A percentile compares a stretch with the other conserved stretches of the same genome.
Evolutionary conservation across 1,140 invertebrate genomes (phyloP).

Genomic region (Drosophila obscura): DNA sequence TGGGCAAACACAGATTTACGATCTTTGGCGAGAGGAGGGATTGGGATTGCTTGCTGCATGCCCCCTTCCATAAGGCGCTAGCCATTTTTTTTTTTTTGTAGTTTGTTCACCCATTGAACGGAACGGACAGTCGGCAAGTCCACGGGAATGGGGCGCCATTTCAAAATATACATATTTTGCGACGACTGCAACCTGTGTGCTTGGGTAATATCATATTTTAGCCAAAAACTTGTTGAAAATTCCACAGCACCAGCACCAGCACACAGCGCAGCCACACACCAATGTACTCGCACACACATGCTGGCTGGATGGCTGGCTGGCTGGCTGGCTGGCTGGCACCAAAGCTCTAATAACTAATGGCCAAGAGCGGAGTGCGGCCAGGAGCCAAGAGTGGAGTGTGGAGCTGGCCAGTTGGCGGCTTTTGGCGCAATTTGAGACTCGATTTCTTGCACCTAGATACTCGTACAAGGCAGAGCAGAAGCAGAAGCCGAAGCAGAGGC

Average conservation of each 20-base stretch:
- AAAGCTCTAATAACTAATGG: conserved; percentile 73
- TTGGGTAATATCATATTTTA: conserved; percentile 80
- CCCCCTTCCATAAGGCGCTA: no score
- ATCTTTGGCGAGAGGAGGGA: conserved; percentile 3
- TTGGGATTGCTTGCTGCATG: no score
- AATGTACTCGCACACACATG: conserved; percentile 21
- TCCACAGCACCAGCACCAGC: conserved; percentile 52
- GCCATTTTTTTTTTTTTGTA: conserved; percentile 7
- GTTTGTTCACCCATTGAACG: conserved; percentile 61
- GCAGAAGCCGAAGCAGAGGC: conserved; percentile 1
- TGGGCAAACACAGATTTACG: conserved; percentile 53
- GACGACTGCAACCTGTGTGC: conserved; percentile 60
- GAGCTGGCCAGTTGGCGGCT: conserved; percentile 50
- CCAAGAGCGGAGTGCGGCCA: conserved; percentile 47
- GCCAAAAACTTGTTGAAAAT: conserved; percentile 74
- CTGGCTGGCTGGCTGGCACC: conserved; percentile 18
- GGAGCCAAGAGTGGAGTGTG: not conserved
- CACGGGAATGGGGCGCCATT: conserved; percentile 57
- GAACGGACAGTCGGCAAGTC: not conserved
- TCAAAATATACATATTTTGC: conserved; percentile 54
- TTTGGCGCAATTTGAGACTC: conserved; percentile 66
- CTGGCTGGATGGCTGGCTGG: not conserved
- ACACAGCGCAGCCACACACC: conserved; percentile 23
- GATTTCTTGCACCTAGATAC: conserved; percentile 70
- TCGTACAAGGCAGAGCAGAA: conserved; percentile 21